Evolutionary conservation across 2,113 vertebrate species (phyloP).

Genomic region (Barbus barbus): DNA sequence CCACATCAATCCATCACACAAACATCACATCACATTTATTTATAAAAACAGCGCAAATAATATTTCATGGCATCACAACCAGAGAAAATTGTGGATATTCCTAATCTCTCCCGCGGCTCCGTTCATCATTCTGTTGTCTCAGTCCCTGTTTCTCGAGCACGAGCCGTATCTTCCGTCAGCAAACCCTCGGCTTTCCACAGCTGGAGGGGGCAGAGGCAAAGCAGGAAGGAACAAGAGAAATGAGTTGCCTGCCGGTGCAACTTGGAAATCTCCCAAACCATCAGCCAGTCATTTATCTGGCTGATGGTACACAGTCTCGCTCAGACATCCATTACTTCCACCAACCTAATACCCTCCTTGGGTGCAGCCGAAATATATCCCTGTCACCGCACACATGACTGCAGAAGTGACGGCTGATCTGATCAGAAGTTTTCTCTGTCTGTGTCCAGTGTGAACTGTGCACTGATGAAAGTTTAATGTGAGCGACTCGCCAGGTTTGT

Average conservation of each 20-base stretch:
- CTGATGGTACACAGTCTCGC: slow-evolving; percentile 42
- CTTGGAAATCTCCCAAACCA: slow-evolving; percentile 49
- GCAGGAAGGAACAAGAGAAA: slow-evolving; percentile 44
- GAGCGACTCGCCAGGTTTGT: not conserved
- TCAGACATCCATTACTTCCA: slow-evolving; percentile 52
- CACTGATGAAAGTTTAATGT: not conserved
- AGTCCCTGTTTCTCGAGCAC: slow-evolving; percentile 34
- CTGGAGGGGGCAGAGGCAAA: slow-evolving; percentile 12
- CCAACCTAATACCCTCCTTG: slow-evolving; percentile 43
- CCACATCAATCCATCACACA: not conserved
- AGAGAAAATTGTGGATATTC: not conserved
- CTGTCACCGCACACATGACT: slow-evolving; percentile 33
- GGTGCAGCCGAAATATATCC: slow-evolving; percentile 33
- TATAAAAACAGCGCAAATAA: slow-evolving; percentile 3
- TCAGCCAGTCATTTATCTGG: slow-evolving; percentile 56
- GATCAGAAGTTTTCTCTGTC: not conserved
- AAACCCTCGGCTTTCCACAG: slow-evolving; percentile 1
- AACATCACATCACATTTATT: slow-evolving; percentile 14
- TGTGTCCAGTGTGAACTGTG: not conserved
- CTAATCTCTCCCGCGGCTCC: not conserved
- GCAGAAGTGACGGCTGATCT: not conserved
- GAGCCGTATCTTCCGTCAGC: slow-evolving; percentile 33
- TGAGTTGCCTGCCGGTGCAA: slow-evolving; percentile 45
- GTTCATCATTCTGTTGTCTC: not conserved
- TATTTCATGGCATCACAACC: not conserved